Base-by-base conservation (phyloP, 1,140 invertebrate genomes). In the Epicauta chinensis region DNA sequence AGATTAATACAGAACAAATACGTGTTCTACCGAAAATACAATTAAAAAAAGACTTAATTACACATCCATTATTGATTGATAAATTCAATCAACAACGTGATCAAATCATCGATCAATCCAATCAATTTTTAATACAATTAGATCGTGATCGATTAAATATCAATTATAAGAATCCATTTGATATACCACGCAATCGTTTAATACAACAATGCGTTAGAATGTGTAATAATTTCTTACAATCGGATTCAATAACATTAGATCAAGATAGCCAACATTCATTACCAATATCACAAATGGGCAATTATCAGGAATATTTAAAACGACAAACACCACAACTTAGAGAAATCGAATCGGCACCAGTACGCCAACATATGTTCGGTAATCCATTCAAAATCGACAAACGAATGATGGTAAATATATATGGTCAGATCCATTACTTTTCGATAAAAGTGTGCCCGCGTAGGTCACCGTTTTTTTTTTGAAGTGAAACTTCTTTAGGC, bases 301-400 rank as follows among this genome's bases (percentile, higher is more conserved):
- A 98, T 76, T 99, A 98, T 73, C 94, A 98, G 73, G 94, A 98
- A 71, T 97, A 98, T 70, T 75, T 98, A 23, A 97, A 97, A 74
- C 84, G 90, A 40, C 87, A 91, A 78, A 89, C 91, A 42, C 88
- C 90, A 30, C 91, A 91, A 34, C 73, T 99, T 23, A 75, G 94
- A 35, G 94, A 98, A 76, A 89, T 99, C 36, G 95, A 98, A 74
- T 93, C 89, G 16, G 83, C 86, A 4, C 95, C 95, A 4, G 91
- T 95, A n/a, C 77, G 95, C 32, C 91, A 97, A 66, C 94, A 98
- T 65, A 98, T 97, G 90, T 98, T 98, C 72, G 96, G 96, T 58
- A 98, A 98, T 78, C 96, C 96, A 3, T 98, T 98, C 70, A 98
- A 98, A 75, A 95, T 97, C 66, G 92, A 96, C 66, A 95, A 94